Conservation (phyloP, 37 sponge, comb jelly and placozoan species). For the Haliclona indistincta region DNA sequence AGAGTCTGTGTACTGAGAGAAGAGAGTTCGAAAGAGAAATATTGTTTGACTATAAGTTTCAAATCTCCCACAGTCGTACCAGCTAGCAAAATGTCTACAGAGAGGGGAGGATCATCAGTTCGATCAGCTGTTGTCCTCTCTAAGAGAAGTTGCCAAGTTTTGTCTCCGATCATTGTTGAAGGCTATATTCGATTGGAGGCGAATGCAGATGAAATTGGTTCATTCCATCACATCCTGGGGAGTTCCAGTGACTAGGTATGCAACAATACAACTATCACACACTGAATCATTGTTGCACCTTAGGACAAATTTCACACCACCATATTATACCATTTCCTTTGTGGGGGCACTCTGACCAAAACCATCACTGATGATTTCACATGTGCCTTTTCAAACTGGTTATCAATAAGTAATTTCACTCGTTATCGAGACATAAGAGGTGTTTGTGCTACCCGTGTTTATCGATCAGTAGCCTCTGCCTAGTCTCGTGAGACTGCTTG, state of each 20-base stretch:
- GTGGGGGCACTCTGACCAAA: too few species aligned
- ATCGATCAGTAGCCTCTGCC: too few species aligned
- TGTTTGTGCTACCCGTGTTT: too few species aligned
- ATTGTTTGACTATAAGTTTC: too few species aligned
- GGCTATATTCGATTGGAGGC: conserved; percentile 85
- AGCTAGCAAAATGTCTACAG: conserved; percentile 68
- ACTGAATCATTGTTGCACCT: too few species aligned
- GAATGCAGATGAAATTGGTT: conserved; percentile 59
- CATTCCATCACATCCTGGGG: background rate
- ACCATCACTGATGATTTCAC: too few species aligned
- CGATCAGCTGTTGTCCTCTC: conserved; percentile 83
- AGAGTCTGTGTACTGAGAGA: background rate
- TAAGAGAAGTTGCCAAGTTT: conserved; percentile 85
- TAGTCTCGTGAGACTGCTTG: too few species aligned
- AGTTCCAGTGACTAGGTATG: conserved; percentile 5
- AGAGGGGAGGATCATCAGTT: conserved; percentile 82
- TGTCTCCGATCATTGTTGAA: conserved; percentile 85
- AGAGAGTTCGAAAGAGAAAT: background rate
- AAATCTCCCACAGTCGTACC: conserved; percentile 53
- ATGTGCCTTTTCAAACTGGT: too few species aligned
- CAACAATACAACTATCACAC: background rate
- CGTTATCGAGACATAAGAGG: too few species aligned
- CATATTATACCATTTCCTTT: too few species aligned
- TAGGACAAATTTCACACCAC: too few species aligned
- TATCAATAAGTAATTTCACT: too few species aligned